phyloP scores from a whole-genome alignment of 2,888 invertebrate genomes.

The Drosophila subsilvestris region DNA sequence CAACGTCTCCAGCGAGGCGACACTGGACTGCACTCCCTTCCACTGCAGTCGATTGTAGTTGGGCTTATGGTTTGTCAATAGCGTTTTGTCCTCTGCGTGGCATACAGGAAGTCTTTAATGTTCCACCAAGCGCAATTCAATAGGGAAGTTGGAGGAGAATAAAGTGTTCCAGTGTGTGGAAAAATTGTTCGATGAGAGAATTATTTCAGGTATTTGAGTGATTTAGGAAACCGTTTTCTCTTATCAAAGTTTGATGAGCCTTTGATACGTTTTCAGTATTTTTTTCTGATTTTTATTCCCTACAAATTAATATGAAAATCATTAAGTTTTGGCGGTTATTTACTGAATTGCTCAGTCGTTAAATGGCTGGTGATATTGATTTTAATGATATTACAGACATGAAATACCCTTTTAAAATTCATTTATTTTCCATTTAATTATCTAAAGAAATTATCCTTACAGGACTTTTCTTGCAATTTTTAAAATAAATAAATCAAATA shows the following conservation, averaged over 20 bases:
- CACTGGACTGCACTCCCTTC: background rate
- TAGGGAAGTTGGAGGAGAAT: background rate
- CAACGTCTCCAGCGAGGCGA: slow-evolving; percentile 51
- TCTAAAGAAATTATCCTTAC: no score
- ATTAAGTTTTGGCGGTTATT: no score
- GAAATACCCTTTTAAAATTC: background rate
- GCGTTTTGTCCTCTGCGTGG: slow-evolving; percentile 65
- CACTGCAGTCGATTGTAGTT: background rate
- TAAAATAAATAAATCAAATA: no score
- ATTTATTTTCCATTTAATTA: no score
- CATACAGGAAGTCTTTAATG: slow-evolving; percentile 65
- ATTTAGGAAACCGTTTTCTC: no score
- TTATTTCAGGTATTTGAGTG: no score
- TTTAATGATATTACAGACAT: no score
- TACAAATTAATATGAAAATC: no score
- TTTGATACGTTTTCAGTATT: background rate
- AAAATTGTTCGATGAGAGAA: background rate
- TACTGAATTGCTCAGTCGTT: no score
- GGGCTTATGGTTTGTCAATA: slow-evolving; percentile 43
- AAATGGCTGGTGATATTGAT: no score
- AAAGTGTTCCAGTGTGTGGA: background rate
- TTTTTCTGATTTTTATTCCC: no score
- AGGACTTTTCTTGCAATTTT: no score
- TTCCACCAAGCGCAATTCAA: slow-evolving; percentile 28
- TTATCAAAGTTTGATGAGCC: background rate